Percentiles rank a stretch among this genome's conserved stretches.
These are phyloP conservation scores for Lipophrys pholis DNA, from an alignment of 2,113 vertebrate genomes.

Conservation along the genomic window DNA sequence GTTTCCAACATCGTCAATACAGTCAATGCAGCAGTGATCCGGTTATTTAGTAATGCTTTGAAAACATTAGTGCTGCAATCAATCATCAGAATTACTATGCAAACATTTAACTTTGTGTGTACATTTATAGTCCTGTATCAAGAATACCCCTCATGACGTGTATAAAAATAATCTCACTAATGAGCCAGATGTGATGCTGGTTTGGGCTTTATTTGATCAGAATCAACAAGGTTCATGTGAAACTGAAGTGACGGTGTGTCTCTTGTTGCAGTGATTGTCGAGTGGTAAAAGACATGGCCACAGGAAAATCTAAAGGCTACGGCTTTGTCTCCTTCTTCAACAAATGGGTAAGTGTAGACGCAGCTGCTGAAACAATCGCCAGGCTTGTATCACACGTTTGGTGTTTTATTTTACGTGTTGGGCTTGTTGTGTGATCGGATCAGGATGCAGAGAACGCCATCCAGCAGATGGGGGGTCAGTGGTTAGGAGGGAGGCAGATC, in stretches of 20 bases:
- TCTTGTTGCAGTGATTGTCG: slow-evolving; percentile 88
- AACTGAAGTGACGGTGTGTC: slow-evolving; percentile 25
- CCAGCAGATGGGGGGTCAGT: slow-evolving; percentile 98
- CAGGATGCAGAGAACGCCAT: slow-evolving; percentile 98
- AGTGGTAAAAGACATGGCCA: slow-evolving; percentile 99
- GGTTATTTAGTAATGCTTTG: too few species aligned
- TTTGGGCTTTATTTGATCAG: too few species aligned
- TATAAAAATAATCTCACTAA: too few species aligned
- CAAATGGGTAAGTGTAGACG: slow-evolving; percentile 91
- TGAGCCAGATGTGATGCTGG: too few species aligned
- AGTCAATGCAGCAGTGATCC: too few species aligned
- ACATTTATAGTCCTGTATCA: too few species aligned
- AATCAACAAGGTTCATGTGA: too few species aligned
- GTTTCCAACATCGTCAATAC: too few species aligned
- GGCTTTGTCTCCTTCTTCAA: slow-evolving; percentile 99
- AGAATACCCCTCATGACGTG: too few species aligned
- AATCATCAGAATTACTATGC: too few species aligned
- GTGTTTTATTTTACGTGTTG: background rate
- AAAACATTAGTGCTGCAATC: too few species aligned
- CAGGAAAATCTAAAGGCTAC: slow-evolving; percentile 98
- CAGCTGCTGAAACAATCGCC: background rate
- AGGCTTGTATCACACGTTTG: background rate
- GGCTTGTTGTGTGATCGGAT: background rate
- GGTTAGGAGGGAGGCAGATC: slow-evolving; percentile 97
- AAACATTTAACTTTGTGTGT: too few species aligned